phyloP scores from a whole-genome alignment of 2,888 invertebrate genomes.

The Mamestra brassicae region DNA sequence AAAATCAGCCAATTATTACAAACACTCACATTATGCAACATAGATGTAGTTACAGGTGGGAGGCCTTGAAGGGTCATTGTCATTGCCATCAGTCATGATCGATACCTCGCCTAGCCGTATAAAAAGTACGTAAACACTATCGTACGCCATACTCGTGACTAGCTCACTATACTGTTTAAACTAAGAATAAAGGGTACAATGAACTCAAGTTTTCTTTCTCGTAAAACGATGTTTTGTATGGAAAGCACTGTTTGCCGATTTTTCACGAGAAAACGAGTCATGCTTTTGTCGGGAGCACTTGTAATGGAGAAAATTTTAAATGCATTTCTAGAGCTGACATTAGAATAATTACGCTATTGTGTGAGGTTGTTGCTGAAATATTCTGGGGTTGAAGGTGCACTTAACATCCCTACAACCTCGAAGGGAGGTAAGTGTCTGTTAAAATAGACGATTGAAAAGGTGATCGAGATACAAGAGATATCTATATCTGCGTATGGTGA shows the following conservation, averaged over 20 bases:
- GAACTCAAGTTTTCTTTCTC: slow-evolving; percentile 37
- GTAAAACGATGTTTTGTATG: slow-evolving; percentile 50
- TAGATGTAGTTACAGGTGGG: slow-evolving; percentile 54
- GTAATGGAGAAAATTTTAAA: slow-evolving; percentile 19
- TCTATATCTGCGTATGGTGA: not conserved
- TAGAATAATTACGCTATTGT: slow-evolving; percentile 13
- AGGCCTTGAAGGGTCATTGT: slow-evolving; percentile 85
- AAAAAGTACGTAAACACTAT: slow-evolving; percentile 65
- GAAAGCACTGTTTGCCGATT: slow-evolving; percentile 47
- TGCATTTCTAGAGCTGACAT: not conserved
- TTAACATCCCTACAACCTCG: not conserved
- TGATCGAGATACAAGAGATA: not conserved
- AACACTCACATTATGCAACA: slow-evolving; percentile 36
- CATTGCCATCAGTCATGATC: slow-evolving; percentile 81
- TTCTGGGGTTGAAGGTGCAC: not conserved
- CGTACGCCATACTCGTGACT: slow-evolving; percentile 52
- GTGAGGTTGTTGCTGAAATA: not conserved
- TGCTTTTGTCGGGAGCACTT: slow-evolving; percentile 29
- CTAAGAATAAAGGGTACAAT: slow-evolving; percentile 52
- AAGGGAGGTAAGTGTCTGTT: not conserved
- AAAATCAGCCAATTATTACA: slow-evolving; percentile 28
- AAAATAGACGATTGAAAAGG: not conserved
- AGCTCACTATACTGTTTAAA: slow-evolving; percentile 44
- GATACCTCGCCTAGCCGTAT: slow-evolving; percentile 79
- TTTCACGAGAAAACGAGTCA: slow-evolving; percentile 44